Evolutionary conservation across 2,797 vertebrate genomes (phyloP).

Genomic region (Poeciliopsis presidionis): DNA sequence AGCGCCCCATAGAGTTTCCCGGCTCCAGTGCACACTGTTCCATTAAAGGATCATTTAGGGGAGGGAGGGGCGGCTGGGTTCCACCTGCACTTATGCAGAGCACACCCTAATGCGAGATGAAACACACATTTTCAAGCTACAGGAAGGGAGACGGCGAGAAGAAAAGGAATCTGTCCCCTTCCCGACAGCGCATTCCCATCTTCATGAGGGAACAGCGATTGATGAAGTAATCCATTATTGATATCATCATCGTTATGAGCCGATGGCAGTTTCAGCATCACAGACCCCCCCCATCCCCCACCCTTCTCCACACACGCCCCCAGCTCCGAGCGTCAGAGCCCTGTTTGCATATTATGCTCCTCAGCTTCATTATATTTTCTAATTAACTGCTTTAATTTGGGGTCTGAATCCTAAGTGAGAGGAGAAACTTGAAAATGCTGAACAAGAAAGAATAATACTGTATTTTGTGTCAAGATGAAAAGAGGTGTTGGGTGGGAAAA

Average conservation of each 20-base stretch:
- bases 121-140: conserved; percentile 72
- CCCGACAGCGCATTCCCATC: conserved; percentile 78
- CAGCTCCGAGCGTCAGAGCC: conserved; percentile 70
- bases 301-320: conserved; percentile 30
- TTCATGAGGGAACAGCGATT: conserved; percentile 76
- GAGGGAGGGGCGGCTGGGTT: conserved; percentile 58
- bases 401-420: conserved; percentile 74
- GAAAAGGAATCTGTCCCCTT: conserved; percentile 71
- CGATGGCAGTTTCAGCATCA: conserved; percentile 71
- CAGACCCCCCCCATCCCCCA: conserved; percentile 37
- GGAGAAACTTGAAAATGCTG: conserved; percentile 72
- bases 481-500: conserved; percentile 39
- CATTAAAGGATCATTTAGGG: conserved; percentile 80
- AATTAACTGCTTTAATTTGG: conserved; percentile 81
- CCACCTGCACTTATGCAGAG: conserved; percentile 80
- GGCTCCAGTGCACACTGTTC: conserved; percentile 80
- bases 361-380: conserved; percentile 82
- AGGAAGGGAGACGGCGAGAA: conserved; percentile 47
- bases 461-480: conserved; percentile 72
- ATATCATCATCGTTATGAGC: conserved; percentile 77
- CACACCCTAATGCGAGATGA: conserved; percentile 79
- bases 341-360: conserved; percentile 80
- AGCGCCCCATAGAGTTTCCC: conserved; percentile 77
- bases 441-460: conserved; percentile 72
- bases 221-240: conserved; percentile 82